Conservation (phyloP, 2,113 vertebrate genomes). For the Zosterops lateralis region DNA sequence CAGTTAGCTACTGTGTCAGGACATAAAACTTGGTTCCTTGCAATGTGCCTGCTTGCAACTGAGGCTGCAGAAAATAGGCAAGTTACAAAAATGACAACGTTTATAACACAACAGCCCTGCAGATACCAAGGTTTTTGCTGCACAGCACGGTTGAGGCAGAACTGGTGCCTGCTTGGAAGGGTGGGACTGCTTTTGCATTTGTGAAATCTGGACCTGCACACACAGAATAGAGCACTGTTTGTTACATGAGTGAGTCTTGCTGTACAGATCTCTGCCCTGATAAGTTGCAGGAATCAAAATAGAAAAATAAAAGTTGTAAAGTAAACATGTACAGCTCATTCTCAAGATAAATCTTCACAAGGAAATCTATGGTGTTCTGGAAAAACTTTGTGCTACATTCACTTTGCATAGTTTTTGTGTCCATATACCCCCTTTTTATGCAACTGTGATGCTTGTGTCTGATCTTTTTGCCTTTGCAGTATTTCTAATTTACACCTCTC, state of each 20-base stretch:
- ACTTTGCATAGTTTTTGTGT: not conserved
- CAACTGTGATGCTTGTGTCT: not conserved
- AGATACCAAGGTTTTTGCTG: fast-evolving
- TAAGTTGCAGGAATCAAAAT: not conserved
- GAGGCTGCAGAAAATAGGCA: not conserved
- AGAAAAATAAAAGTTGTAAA: not conserved
- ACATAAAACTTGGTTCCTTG: not conserved
- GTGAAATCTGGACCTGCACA: not conserved
- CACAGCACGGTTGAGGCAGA: not conserved
- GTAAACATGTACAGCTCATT: not conserved
- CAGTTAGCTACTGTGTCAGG: not conserved
- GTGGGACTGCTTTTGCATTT: not conserved
- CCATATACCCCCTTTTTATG: not conserved
- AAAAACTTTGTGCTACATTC: not conserved
- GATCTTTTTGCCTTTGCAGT: not conserved
- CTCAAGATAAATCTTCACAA: not conserved
- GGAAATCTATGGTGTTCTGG: not conserved
- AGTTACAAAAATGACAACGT: not conserved
- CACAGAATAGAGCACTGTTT: not conserved
- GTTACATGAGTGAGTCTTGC: not conserved
- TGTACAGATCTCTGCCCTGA: not conserved
- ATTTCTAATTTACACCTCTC: not conserved
- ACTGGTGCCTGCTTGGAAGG: not conserved
- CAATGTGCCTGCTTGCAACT: not conserved
- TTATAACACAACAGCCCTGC: not conserved